Evolutionary conservation across 2,888 invertebrate species (phyloP).

Genomic region (Zhengitettix transpicula): DNA sequence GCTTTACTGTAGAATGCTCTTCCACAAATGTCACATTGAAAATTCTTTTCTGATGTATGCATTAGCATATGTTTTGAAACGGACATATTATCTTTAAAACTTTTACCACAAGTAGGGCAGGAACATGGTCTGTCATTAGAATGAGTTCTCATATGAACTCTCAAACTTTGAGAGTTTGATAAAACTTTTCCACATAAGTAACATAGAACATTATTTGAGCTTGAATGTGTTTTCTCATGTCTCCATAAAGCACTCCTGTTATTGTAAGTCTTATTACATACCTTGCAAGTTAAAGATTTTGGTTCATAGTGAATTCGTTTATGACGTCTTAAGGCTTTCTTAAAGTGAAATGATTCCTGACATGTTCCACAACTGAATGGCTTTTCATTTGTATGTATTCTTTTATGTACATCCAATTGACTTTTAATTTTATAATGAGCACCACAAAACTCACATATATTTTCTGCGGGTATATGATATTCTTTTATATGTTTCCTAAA

Average conservation of each 20-base stretch:
- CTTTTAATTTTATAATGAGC: conserved; percentile 6
- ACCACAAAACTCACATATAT: conserved; percentile 9
- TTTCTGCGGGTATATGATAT: conserved; percentile 6
- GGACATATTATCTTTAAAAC: conserved; percentile 9
- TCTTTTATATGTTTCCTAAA: conserved; percentile 4
- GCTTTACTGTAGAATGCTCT: conserved; percentile 8
- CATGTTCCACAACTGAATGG: conserved; percentile 6
- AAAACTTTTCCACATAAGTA: conserved; percentile 10
- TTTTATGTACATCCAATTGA: conserved; percentile 4
- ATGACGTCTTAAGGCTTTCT: conserved; percentile 7
- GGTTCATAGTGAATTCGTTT: conserved; percentile 2
- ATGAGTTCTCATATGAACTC: conserved; percentile 10
- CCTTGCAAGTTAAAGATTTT: conserved; percentile 2
- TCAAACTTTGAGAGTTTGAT: conserved; percentile 9
- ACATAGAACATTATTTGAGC: conserved; percentile 6
- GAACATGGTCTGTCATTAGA: conserved; percentile 7
- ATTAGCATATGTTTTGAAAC: conserved; percentile 6
- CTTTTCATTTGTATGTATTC: conserved; percentile 9
- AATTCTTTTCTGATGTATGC: conserved; percentile 7
- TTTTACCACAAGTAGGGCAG: conserved; percentile 7
- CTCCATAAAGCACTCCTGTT: conserved; percentile 7
- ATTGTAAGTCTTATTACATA: conserved; percentile 5
- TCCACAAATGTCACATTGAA: conserved; percentile 7
- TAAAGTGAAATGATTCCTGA: conserved; percentile 4
- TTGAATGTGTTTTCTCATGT: conserved; percentile 7